Conservation (phyloP, 2,797 vertebrate genomes). For the Phrynocephalus vlangalii region DNA sequence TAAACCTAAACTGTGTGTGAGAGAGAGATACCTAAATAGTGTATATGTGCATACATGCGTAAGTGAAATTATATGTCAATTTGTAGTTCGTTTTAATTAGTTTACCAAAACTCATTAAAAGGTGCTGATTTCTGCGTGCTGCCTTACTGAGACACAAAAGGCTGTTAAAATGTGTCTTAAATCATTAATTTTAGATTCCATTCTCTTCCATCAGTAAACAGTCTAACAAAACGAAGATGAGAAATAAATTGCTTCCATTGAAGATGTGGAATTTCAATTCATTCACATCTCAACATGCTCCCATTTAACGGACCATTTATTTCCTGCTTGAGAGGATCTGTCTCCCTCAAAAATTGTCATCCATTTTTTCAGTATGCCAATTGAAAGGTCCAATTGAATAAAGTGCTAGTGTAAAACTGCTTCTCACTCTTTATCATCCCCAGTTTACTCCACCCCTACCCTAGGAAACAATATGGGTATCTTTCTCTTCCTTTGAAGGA, state of each 20-base stretch:
- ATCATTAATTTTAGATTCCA: not conserved
- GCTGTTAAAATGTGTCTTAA: not conserved
- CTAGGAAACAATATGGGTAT: not conserved
- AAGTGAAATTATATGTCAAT: not conserved
- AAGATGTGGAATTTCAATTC: not conserved
- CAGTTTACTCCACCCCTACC: not conserved
- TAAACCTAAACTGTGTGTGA: no score
- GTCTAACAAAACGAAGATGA: slow-evolving; percentile 1
- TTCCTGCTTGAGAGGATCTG: not conserved
- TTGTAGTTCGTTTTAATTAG: not conserved
- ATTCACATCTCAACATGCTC: not conserved
- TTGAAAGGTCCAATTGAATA: not conserved
- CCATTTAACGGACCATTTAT: slow-evolving; percentile 4
- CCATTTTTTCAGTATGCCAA: not conserved
- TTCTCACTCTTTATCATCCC: not conserved
- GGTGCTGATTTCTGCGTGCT: not conserved
- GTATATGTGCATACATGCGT: not conserved
- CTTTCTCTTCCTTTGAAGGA: not conserved
- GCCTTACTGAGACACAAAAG: not conserved
- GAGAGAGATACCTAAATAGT: not conserved
- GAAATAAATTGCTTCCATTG: slow-evolving; percentile 15
- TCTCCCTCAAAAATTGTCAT: not conserved
- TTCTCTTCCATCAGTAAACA: not conserved
- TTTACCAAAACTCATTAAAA: not conserved
- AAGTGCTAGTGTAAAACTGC: not conserved